Evolutionary conservation across 1,140 invertebrate species (phyloP).

Genomic region (Drosophila funebris): DNA sequence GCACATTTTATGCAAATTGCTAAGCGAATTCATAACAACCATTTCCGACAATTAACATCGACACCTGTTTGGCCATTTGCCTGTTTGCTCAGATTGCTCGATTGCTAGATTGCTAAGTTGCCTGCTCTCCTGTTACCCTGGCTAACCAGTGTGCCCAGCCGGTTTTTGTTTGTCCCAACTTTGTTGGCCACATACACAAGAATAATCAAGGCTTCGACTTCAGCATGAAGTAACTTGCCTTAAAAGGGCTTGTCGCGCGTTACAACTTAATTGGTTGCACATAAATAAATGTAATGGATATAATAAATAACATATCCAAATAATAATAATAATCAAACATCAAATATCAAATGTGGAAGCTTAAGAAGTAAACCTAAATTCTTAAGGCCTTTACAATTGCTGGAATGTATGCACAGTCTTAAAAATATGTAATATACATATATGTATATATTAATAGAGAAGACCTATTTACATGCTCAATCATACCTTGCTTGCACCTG

Average conservation of each 20-base stretch:
- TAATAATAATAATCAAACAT: background rate
- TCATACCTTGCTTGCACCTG: background rate
- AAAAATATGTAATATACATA: background rate
- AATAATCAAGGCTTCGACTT: slow-evolving; percentile 9
- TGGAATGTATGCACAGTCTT: no score
- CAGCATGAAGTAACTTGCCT: background rate
- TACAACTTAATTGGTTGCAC: slow-evolving; percentile 15
- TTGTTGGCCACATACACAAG: background rate
- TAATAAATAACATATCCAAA: no score
- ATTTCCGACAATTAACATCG: slow-evolving; percentile 39
- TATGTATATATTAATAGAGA: background rate
- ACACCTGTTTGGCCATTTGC: slow-evolving; percentile 28
- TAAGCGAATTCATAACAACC: slow-evolving; percentile 24
- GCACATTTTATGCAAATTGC: slow-evolving; percentile 42
- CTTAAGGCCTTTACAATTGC: no score
- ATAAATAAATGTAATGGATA: slow-evolving; percentile 4
- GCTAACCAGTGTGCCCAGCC: slow-evolving; percentile 5
- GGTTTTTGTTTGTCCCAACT: no score
- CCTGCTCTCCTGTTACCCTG: background rate
- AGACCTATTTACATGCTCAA: slow-evolving; percentile 8
- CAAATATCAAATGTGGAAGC: background rate
- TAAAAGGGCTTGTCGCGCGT: slow-evolving; percentile 5
- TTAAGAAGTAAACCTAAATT: no score
- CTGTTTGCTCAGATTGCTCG: background rate
- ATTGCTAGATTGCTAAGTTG: no score